Evolutionary conservation across 2,888 invertebrate genomes (phyloP), one percentile per base, ranked within the genome.

Genomic region (Deilephila elpenor): DNA sequence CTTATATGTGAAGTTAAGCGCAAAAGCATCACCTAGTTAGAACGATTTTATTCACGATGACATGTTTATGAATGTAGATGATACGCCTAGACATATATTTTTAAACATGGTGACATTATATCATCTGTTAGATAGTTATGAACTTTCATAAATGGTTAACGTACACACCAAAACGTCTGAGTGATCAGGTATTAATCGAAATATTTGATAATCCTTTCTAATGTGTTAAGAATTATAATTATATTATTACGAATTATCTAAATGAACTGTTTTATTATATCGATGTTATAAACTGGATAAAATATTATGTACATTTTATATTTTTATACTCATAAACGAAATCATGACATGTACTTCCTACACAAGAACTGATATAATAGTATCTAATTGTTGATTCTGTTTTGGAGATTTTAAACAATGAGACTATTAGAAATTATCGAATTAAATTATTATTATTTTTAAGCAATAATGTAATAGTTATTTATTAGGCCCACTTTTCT

Each of bases 401-500:
- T 90, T 89, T 86, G 89, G 59, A 93, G 89, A 92, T 90, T 91
- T 89, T 89, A 89, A 88, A 86, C 78, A 88, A 88, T 83, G 89
- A 91, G 91, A 91, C 91, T 92, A 88, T 89, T 93, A 91, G 91
- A 84, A 90, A 90, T 88, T 90, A 91, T 82, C 80, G 85, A 91
- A 89, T 86, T 92, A 93, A 93, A 93, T 93, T 93, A 93, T 93
- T 92, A 83, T 90, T 90, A 89, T 78, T 86, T 86, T 79, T 89
- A 90, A 90, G 89, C 84, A 85, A 86, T 88, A 86, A 81, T 81
- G 77, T 84, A 86, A 89, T 88, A 87, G 74, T 84, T 85, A 88
- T 91, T 90, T 90, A 91, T 90, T 88, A 87, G 86, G 88, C 89
- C 88, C 84, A 84, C 83, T 85, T 86, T 88, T 88, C 82, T 91